phyloP scores from a whole-genome alignment of 2,797 vertebrate species.

The Caiman crocodilus region DNA sequence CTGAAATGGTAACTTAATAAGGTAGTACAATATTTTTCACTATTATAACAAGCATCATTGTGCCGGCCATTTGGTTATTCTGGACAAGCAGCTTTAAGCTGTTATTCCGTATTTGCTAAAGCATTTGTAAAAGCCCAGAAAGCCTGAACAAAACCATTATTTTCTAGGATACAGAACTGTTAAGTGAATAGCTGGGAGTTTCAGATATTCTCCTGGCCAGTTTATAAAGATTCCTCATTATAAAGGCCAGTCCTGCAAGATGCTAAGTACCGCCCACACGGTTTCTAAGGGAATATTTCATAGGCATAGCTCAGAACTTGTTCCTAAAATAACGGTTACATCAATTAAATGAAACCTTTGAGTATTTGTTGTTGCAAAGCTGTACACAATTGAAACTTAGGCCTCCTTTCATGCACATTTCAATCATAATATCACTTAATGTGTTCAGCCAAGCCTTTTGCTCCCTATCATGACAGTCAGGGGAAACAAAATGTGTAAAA shows the following conservation, averaged over 20 bases:
- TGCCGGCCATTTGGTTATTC: constrained; percentile 62
- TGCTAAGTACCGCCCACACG: background rate
- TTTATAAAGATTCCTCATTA: background rate
- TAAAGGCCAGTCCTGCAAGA: background rate
- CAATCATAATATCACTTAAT: background rate
- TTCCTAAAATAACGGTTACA: background rate
- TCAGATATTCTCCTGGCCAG: background rate
- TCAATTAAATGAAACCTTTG: background rate
- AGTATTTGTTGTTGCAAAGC: constrained; percentile 13
- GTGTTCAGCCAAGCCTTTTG: background rate
- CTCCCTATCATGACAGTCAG: background rate
- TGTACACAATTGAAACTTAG: background rate
- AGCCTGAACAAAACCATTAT: constrained; percentile 13
- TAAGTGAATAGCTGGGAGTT: constrained; percentile 16
- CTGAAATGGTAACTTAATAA: constrained; percentile 66
- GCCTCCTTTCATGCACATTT: background rate
- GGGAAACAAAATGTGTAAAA: background rate
- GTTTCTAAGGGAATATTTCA: background rate
- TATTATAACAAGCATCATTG: constrained; percentile 65
- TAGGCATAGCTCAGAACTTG: background rate
- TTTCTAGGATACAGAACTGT: constrained; percentile 24
- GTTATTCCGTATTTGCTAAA: constrained; percentile 48
- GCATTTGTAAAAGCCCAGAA: constrained; percentile 62
- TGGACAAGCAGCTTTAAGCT: constrained; percentile 69
- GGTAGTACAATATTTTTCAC: constrained; percentile 38